Conservation (phyloP, 1,140 invertebrate species). For the Lasaia peninsularis region DNA sequence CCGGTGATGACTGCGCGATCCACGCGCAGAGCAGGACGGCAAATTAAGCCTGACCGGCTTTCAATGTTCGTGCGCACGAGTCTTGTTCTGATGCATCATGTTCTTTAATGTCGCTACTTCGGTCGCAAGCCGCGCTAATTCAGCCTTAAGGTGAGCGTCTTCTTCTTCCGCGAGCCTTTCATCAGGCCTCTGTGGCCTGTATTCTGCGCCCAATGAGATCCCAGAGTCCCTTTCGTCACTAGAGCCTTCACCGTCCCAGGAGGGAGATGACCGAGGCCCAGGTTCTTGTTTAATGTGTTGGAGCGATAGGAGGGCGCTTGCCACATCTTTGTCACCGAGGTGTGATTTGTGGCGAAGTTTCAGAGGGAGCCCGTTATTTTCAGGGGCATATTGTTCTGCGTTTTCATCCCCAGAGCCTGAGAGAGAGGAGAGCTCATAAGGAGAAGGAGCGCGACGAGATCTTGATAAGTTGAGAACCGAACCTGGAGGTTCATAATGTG, state of each 20-base stretch:
- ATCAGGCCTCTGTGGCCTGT: conserved; percentile 68
- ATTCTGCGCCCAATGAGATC: conserved; percentile 85
- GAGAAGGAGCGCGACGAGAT: conserved; percentile 79
- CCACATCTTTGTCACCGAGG: conserved; percentile 91
- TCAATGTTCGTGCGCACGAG: conserved; percentile 66
- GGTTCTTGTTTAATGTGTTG: conserved; percentile 92
- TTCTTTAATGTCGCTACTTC: conserved; percentile 94
- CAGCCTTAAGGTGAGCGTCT: conserved; percentile 87
- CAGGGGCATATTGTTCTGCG: conserved; percentile 69
- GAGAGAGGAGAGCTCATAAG: conserved; percentile 83
- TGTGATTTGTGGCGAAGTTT: conserved; percentile 95
- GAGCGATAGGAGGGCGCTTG: conserved; percentile 85
- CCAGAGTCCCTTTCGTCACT: conserved; percentile 93
- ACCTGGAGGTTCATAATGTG: conserved; percentile 75
- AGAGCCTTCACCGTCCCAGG: conserved; percentile 90
- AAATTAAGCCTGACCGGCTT: conserved; percentile 24
- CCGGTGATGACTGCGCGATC: conserved; percentile 30
- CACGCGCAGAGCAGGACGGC: conserved; percentile 27
- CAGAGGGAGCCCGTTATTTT: conserved; percentile 82
- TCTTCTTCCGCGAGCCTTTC: conserved; percentile 77
- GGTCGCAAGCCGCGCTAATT: conserved; percentile 91
- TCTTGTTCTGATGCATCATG: conserved; percentile 79
- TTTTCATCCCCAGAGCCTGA: conserved; percentile 85
- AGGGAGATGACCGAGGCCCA: conserved; percentile 84
- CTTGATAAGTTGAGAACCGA: conserved; percentile 83